phyloP scores from a whole-genome alignment of 2,888 invertebrate species.

The Allygus modestus region DNA sequence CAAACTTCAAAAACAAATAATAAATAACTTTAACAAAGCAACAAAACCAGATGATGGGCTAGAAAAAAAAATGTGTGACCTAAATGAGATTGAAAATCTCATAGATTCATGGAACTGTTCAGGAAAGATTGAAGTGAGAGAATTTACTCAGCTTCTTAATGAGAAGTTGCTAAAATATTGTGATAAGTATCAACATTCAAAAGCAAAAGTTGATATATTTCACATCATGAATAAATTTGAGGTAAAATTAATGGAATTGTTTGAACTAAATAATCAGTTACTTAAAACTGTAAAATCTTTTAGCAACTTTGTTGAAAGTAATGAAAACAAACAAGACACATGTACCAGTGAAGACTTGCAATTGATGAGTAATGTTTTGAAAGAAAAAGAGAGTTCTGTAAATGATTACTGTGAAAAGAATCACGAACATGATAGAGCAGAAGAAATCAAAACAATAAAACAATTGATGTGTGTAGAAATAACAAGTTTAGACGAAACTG shows the following conservation, averaged over 20 bases:
- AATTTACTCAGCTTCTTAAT: neutral
- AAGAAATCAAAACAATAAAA: slow-evolving; percentile 3
- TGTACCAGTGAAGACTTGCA: neutral
- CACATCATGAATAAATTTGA: neutral
- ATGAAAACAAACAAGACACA: neutral
- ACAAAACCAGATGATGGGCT: neutral
- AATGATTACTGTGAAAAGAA: neutral
- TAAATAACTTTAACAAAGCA: neutral
- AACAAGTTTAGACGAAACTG: slow-evolving; percentile 16
- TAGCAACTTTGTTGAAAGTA: neutral
- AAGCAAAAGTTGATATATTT: neutral
- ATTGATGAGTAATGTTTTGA: neutral
- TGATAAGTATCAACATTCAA: neutral
- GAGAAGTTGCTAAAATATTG: neutral
- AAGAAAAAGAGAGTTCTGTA: neutral
- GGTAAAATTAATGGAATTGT: neutral
- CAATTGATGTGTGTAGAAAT: neutral
- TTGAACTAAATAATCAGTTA: neutral
- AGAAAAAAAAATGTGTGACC: neutral
- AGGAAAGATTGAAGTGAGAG: neutral
- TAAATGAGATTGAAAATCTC: slow-evolving; percentile 2
- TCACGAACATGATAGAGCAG: neutral
- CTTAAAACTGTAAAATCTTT: neutral
- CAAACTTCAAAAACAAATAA: neutral
- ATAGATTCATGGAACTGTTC: neutral